Evolutionary conservation across 2,797 vertebrate species (phyloP), one percentile per base, ranked within the genome.

Genomic region (Antennarius maculatus): DNA sequence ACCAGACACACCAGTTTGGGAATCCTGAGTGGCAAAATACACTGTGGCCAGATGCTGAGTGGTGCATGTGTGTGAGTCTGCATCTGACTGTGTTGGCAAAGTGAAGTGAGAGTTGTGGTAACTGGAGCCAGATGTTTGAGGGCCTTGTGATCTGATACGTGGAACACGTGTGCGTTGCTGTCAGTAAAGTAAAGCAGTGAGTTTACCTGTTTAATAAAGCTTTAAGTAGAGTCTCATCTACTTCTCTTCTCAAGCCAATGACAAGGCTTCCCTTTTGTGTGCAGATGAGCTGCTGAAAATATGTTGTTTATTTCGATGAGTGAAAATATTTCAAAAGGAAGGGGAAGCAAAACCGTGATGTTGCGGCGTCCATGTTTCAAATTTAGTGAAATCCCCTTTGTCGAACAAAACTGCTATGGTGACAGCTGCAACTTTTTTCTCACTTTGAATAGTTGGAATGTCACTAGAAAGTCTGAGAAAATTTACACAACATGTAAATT

Each of bases 81-180:
- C 56, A 31, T 71, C 41, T 81, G 46, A 58, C 54, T 74, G 77
- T 65, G 69, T 74, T 71, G 83, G 80, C 70, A 71, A 67, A 63
- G 64, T 74, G 70, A 69, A 82, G 78, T 77, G 79, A 71, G 74
- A 77, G 73, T 69, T 82, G 75, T 64, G 68, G 82, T 87, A 84
- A 89, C 75, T 74, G 67, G 60, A 81, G 70, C 77, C 88, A 90
- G 85, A 90, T 89, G 88, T 88, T 68, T 41, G 39, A 70, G 58
- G 71, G 64, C 75, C 49, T 45, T 16, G 63, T 69, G 48, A 56
- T 71, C 77, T 60, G 77, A 67, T 82, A 57, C 74, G 63, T 64
- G 64, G 61, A 58, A 70, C 42, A 66, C 0, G 3, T 17, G 39
- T 31, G 65, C 66, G 53, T 18, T 17, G 65, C 62, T 56, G 69